Percentiles rank a stretch among this genome's conserved stretches.
phyloP scores from a whole-genome alignment of 2,888 invertebrate genomes.

The Tenthredo livida region DNA sequence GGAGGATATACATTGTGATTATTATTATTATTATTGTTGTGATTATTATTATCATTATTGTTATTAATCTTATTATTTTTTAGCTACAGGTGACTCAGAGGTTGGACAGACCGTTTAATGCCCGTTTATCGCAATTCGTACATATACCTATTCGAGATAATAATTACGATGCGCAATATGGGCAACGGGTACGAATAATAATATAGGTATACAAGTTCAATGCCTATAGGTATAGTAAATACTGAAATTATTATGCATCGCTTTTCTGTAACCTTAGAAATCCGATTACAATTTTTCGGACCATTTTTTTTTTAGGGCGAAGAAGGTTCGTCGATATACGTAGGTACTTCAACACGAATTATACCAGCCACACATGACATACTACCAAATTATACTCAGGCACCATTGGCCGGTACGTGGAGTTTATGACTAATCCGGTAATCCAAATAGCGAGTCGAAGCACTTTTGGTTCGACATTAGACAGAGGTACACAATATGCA shows the following conservation, averaged over 20 bases:
- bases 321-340: neutral
- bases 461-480: neutral
- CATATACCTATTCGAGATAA: neutral
- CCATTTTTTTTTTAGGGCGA: neutral
- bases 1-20: too few species aligned
- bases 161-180: slow-evolving; percentile 2
- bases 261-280: too few species aligned
- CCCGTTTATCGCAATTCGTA: neutral
- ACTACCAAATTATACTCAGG: neutral
- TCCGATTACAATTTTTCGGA: too few species aligned
- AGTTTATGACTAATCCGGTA: neutral
- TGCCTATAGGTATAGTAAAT: too few species aligned
- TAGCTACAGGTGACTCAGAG: neutral
- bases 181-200: too few species aligned
- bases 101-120: neutral
- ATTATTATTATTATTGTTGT: too few species aligned
- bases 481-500: neutral
- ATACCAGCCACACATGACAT: too few species aligned
- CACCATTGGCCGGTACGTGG: neutral
- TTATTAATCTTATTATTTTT: neutral
- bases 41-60: neutral
- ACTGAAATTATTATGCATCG: too few species aligned
- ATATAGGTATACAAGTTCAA: neutral
- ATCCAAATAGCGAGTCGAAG: neutral
- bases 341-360: too few species aligned